These are phyloP conservation scores for Branchinecta lindahli DNA, from an alignment of 1,140 invertebrate species.

Conservation along the genomic window DNA sequence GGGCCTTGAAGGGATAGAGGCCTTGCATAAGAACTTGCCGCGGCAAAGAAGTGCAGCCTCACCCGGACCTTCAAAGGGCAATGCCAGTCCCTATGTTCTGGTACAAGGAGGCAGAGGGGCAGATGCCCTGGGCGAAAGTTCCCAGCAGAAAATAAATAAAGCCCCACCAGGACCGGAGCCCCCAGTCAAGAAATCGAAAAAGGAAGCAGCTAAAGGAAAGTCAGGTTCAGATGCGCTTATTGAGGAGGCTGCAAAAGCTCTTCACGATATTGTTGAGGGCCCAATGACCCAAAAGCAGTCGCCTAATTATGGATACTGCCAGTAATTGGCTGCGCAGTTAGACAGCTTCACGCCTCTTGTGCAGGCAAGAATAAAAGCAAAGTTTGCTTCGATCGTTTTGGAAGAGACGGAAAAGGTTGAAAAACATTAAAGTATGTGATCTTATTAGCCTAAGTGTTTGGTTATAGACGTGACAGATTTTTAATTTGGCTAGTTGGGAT, in stretches of 20 bases:
- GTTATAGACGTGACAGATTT: too few relatives aligned
- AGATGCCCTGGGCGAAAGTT: background rate
- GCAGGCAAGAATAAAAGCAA: too few relatives aligned
- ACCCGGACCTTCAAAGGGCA: too few relatives aligned
- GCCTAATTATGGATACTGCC: background rate
- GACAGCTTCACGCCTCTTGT: too few relatives aligned
- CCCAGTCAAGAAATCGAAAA: background rate
- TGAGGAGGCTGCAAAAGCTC: conserved; percentile 6
- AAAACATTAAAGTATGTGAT: too few relatives aligned
- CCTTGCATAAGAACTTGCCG: background rate
- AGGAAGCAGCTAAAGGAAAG: background rate
- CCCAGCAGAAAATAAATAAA: background rate
- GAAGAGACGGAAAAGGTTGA: too few relatives aligned
- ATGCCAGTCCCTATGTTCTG: too few relatives aligned
- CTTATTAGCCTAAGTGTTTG: too few relatives aligned
- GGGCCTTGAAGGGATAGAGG: background rate
- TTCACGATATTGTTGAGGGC: background rate
- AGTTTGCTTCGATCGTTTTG: too few relatives aligned
- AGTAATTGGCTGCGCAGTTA: too few relatives aligned
- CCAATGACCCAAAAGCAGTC: conserved; percentile 4
- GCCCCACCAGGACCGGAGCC: background rate
- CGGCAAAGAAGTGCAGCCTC: background rate
- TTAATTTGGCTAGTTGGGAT: too few relatives aligned
- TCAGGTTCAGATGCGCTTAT: background rate
- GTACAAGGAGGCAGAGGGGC: too few relatives aligned